These are phyloP conservation scores for Heptranchias perlo DNA, from an alignment of 2,113 vertebrate genomes.

Conservation along the genomic window DNA sequence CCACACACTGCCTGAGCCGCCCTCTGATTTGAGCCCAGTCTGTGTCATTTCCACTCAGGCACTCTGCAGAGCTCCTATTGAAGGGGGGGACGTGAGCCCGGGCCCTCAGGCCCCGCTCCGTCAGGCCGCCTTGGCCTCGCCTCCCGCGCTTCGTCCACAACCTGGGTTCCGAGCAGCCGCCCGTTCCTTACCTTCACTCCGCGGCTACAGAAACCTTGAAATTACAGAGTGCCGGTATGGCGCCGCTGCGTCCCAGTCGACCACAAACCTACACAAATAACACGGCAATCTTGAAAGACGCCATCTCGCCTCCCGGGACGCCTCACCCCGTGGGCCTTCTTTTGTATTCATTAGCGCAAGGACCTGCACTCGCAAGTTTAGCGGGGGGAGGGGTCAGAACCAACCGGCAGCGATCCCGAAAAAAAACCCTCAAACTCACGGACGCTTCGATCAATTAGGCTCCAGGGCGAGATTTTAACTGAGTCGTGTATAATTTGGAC, in stretches of 20 bases:
- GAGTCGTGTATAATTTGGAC: no score
- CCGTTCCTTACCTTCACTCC: not conserved
- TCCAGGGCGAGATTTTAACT: no score
- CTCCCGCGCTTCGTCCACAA: constrained; percentile 21
- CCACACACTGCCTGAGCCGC: no score
- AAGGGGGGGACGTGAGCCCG: not conserved
- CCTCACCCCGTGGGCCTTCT: constrained; percentile 6
- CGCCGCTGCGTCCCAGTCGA: not conserved
- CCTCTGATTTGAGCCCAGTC: no score
- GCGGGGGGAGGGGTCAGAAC: not conserved
- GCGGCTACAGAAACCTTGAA: not conserved
- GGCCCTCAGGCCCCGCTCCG: constrained; percentile 31
- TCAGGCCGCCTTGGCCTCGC: constrained; percentile 8
- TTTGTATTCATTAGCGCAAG: constrained; percentile 23
- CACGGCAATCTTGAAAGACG: constrained; percentile 26
- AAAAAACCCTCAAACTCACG: not conserved
- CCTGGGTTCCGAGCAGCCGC: not conserved
- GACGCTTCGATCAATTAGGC: not conserved
- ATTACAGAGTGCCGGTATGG: not conserved
- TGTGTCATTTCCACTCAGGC: not conserved
- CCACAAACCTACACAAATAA: constrained; percentile 24
- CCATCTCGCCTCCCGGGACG: not conserved
- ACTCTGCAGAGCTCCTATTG: constrained; percentile 24
- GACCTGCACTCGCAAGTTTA: not conserved
- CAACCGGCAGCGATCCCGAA: not conserved